phyloP scores from a whole-genome alignment of 1,140 invertebrate genomes.

The Brevipalpus yothersi region DNA sequence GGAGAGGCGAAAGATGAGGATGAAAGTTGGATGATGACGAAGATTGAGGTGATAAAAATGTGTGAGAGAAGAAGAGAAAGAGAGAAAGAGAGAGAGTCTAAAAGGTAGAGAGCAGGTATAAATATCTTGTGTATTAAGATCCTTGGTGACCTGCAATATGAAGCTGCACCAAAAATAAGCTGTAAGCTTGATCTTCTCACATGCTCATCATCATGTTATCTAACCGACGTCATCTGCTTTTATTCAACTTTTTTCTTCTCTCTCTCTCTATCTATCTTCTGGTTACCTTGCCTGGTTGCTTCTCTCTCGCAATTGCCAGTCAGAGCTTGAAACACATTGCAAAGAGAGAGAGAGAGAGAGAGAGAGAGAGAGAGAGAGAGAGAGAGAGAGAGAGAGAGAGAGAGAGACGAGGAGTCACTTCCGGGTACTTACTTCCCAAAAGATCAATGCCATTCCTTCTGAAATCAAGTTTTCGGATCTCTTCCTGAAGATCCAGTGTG shows the following conservation, averaged over 20 bases:
- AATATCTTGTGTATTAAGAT: no score
- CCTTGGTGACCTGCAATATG: no score
- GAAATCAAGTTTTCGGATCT: slow-evolving; percentile 4
- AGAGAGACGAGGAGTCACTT: neutral
- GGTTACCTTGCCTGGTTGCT: no score
- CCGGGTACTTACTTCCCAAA: slow-evolving; percentile 8
- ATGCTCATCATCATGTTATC: neutral
- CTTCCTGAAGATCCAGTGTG: slow-evolving; percentile 6
- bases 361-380: neutral
- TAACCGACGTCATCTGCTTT: neutral
- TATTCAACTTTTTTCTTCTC: neutral
- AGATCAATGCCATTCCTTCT: slow-evolving; percentile 5
- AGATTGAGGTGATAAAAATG: no score
- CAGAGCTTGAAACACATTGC: no score
- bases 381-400: neutral
- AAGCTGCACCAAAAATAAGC: neutral
- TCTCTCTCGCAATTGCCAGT: no score
- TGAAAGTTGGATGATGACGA: no score
- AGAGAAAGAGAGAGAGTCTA: no score
- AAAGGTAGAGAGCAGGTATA: no score
- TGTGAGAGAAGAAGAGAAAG: no score
- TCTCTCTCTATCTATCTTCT: no score
- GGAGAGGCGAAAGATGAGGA: no score
- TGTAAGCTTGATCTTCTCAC: neutral
- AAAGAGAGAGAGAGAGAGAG: neutral